Conservation (phyloP, 2,797 vertebrate genomes). For the Myotis daubentonii region DNA sequence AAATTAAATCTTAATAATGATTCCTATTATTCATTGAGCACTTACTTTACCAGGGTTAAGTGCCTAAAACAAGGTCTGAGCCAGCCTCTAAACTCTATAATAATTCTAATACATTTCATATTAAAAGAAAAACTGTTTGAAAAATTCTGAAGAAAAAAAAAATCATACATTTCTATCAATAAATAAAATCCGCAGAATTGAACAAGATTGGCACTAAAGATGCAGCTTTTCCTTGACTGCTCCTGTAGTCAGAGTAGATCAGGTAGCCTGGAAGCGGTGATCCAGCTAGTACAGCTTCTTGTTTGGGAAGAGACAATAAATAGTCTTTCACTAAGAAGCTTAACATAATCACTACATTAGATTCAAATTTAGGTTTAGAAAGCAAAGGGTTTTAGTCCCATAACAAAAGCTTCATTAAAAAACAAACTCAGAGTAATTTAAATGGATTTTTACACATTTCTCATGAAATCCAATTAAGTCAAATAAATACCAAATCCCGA, state of each 20-base stretch:
- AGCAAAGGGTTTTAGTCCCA: neutral
- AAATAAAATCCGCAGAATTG: neutral
- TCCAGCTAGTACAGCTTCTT: neutral
- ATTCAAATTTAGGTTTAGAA: constrained; percentile 4
- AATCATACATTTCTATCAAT: neutral
- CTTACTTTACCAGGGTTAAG: neutral
- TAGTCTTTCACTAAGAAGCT: constrained; percentile 19
- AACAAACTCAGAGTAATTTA: constrained; percentile 58
- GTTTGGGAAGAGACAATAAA: neutral
- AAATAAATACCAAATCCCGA: constrained; percentile 58
- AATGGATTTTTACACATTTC: constrained; percentile 55
- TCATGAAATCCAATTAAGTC: constrained; percentile 65
- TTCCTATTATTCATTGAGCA: constrained; percentile 1
- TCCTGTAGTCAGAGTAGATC: neutral
- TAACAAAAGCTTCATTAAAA: constrained; percentile 55
- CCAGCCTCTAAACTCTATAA: neutral
- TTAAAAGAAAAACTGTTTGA: neutral
- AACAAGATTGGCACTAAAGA: neutral
- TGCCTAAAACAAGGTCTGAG: neutral
- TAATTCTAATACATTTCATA: neutral
- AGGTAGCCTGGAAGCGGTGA: neutral
- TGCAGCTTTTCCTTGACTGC: neutral
- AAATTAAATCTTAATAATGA: constrained; percentile 1
- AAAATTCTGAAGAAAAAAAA: constrained; percentile 27
- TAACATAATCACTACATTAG: constrained; percentile 12